Evolutionary conservation across 2,888 invertebrate genomes (phyloP).

Genomic region (Tipula confusa): DNA sequence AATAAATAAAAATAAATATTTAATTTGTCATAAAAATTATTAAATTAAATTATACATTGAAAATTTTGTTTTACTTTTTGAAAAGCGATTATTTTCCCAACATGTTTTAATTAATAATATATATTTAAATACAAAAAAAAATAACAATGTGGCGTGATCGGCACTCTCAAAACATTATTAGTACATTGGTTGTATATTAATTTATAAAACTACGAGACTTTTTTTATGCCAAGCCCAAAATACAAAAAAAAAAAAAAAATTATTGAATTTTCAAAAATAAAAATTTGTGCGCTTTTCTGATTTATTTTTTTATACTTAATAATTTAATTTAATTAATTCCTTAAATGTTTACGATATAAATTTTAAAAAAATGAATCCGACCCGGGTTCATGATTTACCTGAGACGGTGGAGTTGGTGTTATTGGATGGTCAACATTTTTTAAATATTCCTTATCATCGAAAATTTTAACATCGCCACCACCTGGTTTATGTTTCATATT

Average conservation of each 20-base stretch:
- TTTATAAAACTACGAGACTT: background rate
- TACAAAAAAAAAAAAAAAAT: background rate
- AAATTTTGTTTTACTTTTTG: background rate
- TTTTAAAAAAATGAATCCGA: background rate
- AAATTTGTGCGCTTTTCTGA: background rate
- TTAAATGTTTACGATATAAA: background rate
- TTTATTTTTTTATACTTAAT: background rate
- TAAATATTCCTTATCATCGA: conserved; percentile 86
- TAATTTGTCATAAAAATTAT: background rate
- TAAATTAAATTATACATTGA: conserved; percentile 5
- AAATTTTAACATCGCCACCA: conserved; percentile 91
- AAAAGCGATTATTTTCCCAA: background rate
- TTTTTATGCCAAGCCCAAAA: background rate
- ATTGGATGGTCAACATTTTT: conserved; percentile 65
- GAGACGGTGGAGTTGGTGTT: conserved; percentile 55
- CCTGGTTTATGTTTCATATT: conserved; percentile 85
- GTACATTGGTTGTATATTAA: background rate
- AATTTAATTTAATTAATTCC: conserved; percentile 12
- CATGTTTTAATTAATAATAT: background rate
- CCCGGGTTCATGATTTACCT: conserved; percentile 48
- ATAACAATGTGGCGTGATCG: background rate
- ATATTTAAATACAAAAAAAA: background rate
- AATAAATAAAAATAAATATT: background rate
- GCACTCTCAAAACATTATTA: background rate
- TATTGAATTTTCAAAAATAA: background rate